Evolutionary conservation across 2,888 invertebrate genomes (phyloP).

Genomic region (Epinotia ramella): DNA sequence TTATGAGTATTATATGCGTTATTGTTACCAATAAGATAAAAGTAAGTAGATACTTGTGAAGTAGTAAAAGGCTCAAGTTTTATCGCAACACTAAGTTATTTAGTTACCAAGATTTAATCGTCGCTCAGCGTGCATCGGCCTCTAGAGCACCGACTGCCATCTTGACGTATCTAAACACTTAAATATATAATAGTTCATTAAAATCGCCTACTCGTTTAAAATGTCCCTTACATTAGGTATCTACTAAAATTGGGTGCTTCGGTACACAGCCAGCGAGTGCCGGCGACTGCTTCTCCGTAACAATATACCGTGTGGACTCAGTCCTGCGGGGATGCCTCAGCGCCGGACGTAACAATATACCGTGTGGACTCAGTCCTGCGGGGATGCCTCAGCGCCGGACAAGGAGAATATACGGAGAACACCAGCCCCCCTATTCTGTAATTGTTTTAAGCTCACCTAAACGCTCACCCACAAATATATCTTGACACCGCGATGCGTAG

Average conservation of each 20-base stretch:
- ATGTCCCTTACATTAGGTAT: conserved; percentile 37
- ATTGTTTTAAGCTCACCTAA: too few relatives aligned
- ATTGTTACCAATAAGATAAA: not conserved
- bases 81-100: conserved; percentile 2
- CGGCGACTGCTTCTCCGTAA: conserved; percentile 17
- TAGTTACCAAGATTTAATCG: not conserved
- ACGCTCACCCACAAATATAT: too few relatives aligned
- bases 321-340: too few relatives aligned
- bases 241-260: conserved; percentile 42
- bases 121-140: conserved; percentile 23
- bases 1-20: too few relatives aligned
- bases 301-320: not conserved
- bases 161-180: conserved; percentile 44
- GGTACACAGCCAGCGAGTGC: conserved; percentile 43
- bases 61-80: not conserved
- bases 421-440: too few relatives aligned
- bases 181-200: conserved; percentile 40
- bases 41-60: not conserved
- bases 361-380: not conserved
- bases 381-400: not conserved
- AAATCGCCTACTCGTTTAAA: conserved; percentile 41
- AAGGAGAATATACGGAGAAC: too few relatives aligned
- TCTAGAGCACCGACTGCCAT: conserved; percentile 37
- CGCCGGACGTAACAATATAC: too few relatives aligned
- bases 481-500: too few relatives aligned